Conservation (phyloP, 2,888 invertebrate genomes). For the Patella pellucida region DNA sequence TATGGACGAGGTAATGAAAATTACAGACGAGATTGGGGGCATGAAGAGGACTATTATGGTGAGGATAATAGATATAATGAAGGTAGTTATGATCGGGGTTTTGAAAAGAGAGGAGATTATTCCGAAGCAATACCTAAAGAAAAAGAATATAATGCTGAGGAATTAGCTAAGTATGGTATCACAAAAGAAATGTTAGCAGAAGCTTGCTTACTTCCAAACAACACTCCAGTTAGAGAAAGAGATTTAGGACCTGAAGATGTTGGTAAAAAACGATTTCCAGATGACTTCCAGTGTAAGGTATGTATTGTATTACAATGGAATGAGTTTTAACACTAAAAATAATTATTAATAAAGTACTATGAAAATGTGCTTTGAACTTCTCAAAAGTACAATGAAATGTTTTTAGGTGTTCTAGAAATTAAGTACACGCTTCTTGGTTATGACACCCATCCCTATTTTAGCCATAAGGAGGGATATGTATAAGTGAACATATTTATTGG, state of each 20-base stretch:
- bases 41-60: constrained; percentile 8
- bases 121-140: not conserved
- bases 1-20: not conserved
- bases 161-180: constrained; percentile 1
- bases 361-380: not conserved
- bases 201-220: not conserved
- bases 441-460: no score
- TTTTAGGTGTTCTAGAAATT: no score
- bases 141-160: constrained; percentile 14
- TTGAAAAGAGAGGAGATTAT: not conserved
- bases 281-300: constrained; percentile 40
- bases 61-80: not conserved
- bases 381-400: not conserved
- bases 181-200: not conserved
- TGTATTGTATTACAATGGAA: not conserved
- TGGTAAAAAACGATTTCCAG: constrained; percentile 35
- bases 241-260: constrained; percentile 31
- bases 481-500: no score
- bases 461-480: no score
- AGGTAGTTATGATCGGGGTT: not conserved
- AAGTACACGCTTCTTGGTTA: no score
- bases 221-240: constrained; percentile 11
- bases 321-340: no score
- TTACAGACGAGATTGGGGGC: not conserved
- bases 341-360: no score